Evolutionary conservation across 2,797 vertebrate species (phyloP).

Genomic region (Neopelma chrysocephalum): DNA sequence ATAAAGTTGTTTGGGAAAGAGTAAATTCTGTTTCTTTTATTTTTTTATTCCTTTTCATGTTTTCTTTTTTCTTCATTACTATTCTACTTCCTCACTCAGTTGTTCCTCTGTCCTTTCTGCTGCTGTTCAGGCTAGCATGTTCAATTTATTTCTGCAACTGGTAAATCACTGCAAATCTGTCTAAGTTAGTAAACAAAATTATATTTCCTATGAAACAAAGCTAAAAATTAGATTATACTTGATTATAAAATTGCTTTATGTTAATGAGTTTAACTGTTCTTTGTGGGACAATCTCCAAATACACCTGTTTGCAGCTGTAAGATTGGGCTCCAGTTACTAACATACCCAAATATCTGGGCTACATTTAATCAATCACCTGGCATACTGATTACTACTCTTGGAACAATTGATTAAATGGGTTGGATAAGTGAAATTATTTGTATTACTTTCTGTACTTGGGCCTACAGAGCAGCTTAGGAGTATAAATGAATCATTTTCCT

Average conservation of each 20-base stretch:
- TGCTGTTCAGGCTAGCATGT: conserved; percentile 29
- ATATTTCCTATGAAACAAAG: conserved; percentile 21
- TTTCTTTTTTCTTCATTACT: not conserved
- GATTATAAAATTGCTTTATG: not conserved
- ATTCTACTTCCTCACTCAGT: not conserved
- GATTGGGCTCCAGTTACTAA: conserved; percentile 26
- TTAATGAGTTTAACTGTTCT: not conserved
- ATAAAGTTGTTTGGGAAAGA: not conserved
- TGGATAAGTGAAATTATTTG: conserved; percentile 22
- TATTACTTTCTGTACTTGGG: not conserved
- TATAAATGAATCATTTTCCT: conserved; percentile 69
- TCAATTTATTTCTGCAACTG: conserved; percentile 66
- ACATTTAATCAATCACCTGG: not conserved
- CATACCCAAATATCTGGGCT: not conserved
- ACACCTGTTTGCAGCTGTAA: conserved; percentile 23
- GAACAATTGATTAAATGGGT: not conserved
- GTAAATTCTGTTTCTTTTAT: not conserved
- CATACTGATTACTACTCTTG: not conserved
- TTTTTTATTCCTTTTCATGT: not conserved
- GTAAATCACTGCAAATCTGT: conserved; percentile 60
- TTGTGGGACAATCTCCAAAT: not conserved
- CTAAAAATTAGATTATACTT: not conserved
- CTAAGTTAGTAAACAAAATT: not conserved
- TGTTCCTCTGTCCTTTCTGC: conserved; percentile 50
- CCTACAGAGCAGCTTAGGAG: not conserved